Evolutionary conservation across 35 echinoderm and acorn worm genomes (phyloP), one percentile per base, ranked within the genome.

Genomic region (Anneissia japonica): DNA sequence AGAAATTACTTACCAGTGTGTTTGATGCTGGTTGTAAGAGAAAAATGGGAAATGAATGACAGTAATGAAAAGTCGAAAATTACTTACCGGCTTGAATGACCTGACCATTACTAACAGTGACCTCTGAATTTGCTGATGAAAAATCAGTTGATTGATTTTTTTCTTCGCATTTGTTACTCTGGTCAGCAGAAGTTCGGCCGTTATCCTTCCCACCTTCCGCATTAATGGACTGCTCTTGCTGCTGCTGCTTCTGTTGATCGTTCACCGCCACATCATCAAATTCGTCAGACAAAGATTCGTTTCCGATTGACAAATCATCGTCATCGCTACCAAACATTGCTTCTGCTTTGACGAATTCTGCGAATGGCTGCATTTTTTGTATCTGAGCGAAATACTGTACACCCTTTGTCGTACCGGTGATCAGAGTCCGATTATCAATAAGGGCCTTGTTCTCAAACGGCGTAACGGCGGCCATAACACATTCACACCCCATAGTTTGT

Each of bases 351-450:
- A 81, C 38, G 28, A 38, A 39, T 37, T 81, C 79, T 39, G 79
- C 35, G 10, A 81, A 38, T 12, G 79, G 79, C 38, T 81, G 35
- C 16, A 81, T 40, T 40, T 81, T 39, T n/a, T 81, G 79, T 39
- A 81, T 81, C 36, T 81, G 35, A 26, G 79, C 79, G 40, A 81
- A 81, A 30, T 81, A 81, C 5, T 81, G 35, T 37, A 81, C 79
- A 7, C 79, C 79, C 38, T 81, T 81, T 39, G 35, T 39, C 0
- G 79, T 81, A 11, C 79, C 79, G 2, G 79, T 38, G 35, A 81
- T 39, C 17, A 81, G 30, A n/a, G 79, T 81, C 31, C 38, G 7
- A 81, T 39, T 39, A 30, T 81, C 79, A 81, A 38, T 38, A 19
- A 38, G 79, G 34, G 79, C 35, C 26, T 64, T 64, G 51, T 64